phyloP scores from a whole-genome alignment of 2,797 vertebrate genomes.

The Mustela erminea region DNA sequence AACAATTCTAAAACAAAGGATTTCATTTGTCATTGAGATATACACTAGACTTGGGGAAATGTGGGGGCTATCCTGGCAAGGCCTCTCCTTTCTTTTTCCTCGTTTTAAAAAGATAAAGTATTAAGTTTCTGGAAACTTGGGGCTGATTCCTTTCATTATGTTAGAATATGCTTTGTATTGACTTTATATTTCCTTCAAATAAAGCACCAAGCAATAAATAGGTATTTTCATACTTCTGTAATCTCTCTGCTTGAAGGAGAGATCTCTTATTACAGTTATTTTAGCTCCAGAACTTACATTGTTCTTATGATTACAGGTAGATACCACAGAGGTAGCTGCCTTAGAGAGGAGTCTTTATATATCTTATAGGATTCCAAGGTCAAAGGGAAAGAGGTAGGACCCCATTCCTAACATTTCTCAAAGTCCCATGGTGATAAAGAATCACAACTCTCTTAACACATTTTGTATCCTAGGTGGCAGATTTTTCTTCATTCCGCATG shows the following conservation, averaged over 20 bases:
- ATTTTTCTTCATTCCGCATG: neutral
- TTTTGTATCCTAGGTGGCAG: neutral
- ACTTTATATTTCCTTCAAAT: neutral
- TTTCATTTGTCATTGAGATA: neutral
- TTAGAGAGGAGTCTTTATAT: neutral
- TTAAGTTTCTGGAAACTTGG: neutral
- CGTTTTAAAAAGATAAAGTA: neutral
- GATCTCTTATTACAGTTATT: neutral
- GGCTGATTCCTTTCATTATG: neutral
- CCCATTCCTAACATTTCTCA: neutral
- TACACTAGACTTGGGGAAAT: neutral
- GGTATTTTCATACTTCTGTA: neutral
- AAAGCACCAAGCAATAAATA: neutral
- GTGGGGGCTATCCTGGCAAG: neutral
- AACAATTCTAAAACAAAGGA: neutral
- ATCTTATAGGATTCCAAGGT: neutral
- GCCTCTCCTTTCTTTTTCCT: neutral
- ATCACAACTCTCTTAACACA: neutral
- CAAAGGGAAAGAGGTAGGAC: neutral
- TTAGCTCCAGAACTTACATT: neutral
- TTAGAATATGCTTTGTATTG: neutral
- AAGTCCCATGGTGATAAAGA: neutral
- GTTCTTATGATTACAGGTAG: neutral
- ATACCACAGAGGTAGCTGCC: neutral
- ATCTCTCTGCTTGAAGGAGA: neutral